Evolutionary conservation across 2,888 invertebrate species (phyloP).

Genomic region (Tethea ocularis): DNA sequence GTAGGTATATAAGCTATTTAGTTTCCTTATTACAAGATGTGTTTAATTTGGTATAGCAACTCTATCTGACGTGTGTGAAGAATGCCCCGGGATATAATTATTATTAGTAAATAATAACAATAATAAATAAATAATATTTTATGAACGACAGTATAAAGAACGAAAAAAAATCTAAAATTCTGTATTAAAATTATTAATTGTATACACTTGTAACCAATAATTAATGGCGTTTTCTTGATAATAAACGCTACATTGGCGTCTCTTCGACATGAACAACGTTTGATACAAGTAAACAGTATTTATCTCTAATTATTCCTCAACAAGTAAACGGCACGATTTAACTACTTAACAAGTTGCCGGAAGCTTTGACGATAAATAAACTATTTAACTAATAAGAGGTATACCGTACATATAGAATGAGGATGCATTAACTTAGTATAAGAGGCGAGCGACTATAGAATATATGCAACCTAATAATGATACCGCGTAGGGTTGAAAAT

Average conservation of each 20-base stretch:
- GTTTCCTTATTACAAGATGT: no score
- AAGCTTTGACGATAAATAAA: slow-evolving; percentile 20
- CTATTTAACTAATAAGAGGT: slow-evolving; percentile 32
- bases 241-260: background rate
- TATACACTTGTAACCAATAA: background rate
- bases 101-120: no score
- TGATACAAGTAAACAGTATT: slow-evolving; percentile 15
- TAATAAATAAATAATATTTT: no score
- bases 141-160: no score
- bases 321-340: slow-evolving; percentile 24
- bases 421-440: slow-evolving; percentile 3
- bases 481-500: background rate
- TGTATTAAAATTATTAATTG: no score
- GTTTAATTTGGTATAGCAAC: no score
- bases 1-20: no score
- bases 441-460: background rate
- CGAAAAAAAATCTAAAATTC: no score
- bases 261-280: background rate
- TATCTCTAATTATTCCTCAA: slow-evolving; percentile 23
- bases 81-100: no score
- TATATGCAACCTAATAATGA: background rate
- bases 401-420: slow-evolving; percentile 14
- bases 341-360: slow-evolving; percentile 16
- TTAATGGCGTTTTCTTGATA: background rate
- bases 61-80: no score